Conservation (phyloP, 2,888 invertebrate species). For the Pardosa pseudoannulata region DNA sequence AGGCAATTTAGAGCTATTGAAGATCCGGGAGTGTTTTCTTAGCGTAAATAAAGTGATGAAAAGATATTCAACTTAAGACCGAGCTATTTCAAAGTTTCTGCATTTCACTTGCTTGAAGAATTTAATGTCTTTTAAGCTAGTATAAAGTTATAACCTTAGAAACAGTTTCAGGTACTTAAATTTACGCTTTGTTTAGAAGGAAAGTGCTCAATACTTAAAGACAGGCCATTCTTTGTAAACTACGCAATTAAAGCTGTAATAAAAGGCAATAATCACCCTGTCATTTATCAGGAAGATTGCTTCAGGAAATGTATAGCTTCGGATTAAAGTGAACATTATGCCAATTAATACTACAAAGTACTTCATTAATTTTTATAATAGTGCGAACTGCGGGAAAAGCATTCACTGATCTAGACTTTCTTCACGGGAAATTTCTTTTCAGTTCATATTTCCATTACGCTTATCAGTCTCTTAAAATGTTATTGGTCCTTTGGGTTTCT, state of each 20-base stretch:
- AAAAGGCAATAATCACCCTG: neutral
- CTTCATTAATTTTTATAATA: neutral
- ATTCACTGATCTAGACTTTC: too few relatives aligned
- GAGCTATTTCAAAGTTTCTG: neutral
- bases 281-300: neutral
- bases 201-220: neutral
- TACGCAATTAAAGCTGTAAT: neutral
- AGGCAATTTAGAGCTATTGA: neutral
- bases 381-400: neutral
- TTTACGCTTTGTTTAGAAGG: slow-evolving; percentile 2
- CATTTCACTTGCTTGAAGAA: slow-evolving; percentile 9
- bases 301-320: neutral
- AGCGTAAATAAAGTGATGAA: slow-evolving; percentile 7
- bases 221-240: neutral
- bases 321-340: neutral
- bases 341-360: neutral
- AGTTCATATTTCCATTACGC: too few relatives aligned
- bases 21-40: neutral
- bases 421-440: too few relatives aligned
- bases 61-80: neutral
- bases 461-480: too few relatives aligned
- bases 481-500: too few relatives aligned
- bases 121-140: slow-evolving; percentile 19
- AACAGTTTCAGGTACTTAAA: neutral
- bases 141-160: neutral